Conservation (phyloP, 2,888 invertebrate species). For the Xestobium rufovillosum region DNA sequence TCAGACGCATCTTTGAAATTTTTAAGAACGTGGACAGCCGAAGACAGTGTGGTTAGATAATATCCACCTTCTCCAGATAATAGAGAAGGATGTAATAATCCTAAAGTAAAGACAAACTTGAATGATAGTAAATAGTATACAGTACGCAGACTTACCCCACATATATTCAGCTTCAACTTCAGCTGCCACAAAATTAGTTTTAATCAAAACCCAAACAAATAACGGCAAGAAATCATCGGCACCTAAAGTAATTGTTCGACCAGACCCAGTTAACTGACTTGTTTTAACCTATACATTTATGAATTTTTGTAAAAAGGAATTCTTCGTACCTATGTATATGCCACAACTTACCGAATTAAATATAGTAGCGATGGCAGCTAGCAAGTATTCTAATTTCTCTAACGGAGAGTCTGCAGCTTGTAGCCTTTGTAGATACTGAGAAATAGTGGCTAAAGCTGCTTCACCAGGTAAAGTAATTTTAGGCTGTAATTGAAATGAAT, state of each 20-base stretch:
- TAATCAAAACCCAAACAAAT: conserved; percentile 85
- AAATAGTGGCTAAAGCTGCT: conserved; percentile 66
- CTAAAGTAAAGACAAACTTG: conserved; percentile 21
- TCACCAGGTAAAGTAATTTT: conserved; percentile 72
- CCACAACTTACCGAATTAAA: conserved; percentile 48
- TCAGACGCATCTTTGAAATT: conserved; percentile 45
- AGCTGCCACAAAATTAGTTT: conserved; percentile 82
- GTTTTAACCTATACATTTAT: conserved; percentile 53
- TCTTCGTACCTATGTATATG: too few species aligned
- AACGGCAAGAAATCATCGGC: conserved; percentile 88
- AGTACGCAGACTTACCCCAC: conserved; percentile 56
- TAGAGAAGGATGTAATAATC: conserved; percentile 81
- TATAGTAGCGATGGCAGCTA: conserved; percentile 83
- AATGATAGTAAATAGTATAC: background rate
- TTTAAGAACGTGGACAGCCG: conserved; percentile 85
- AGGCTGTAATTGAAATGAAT: conserved; percentile 41
- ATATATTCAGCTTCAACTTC: conserved; percentile 95
- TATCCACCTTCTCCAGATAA: conserved; percentile 91
- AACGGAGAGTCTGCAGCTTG: conserved; percentile 89
- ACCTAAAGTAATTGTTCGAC: conserved; percentile 52
- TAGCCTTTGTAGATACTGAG: conserved; percentile 70
- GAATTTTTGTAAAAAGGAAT: conserved; percentile 7
- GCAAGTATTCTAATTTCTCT: conserved; percentile 85
- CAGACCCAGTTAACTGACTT: conserved; percentile 47
- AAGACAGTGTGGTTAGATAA: conserved; percentile 87